These are phyloP conservation scores for Pandemis corylana DNA, from an alignment of 2,888 invertebrate genomes.

Conservation along the genomic window DNA sequence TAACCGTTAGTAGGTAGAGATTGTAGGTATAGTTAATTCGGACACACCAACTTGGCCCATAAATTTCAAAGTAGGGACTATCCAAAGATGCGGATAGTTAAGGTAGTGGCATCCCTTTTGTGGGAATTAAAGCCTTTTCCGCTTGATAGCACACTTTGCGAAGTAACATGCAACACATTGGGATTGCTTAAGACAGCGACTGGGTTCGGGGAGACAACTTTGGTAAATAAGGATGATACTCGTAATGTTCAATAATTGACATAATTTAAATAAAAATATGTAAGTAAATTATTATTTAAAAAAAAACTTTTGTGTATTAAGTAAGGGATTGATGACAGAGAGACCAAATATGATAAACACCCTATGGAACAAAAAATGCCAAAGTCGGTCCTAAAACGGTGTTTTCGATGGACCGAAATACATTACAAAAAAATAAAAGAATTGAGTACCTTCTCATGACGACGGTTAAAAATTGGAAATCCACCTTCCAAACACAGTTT, in stretches of 20 bases:
- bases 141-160: conserved; percentile 20
- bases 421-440: too few species aligned
- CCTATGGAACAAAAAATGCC: too few species aligned
- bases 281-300: too few species aligned
- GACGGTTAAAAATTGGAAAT: too few species aligned
- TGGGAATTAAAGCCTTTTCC: conserved; percentile 25
- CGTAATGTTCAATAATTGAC: not conserved
- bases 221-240: not conserved
- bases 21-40: conserved; percentile 26
- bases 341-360: too few species aligned
- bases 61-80: conserved; percentile 25
- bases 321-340: too few species aligned
- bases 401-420: too few species aligned
- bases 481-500: too few species aligned
- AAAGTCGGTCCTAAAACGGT: too few species aligned
- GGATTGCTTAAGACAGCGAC: not conserved
- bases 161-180: not conserved
- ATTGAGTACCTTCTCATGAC: too few species aligned
- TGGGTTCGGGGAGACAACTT: not conserved
- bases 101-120: conserved; percentile 20
- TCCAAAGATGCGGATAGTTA: conserved; percentile 23
- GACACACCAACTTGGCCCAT: conserved; percentile 19
- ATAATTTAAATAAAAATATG: not conserved
- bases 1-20: conserved; percentile 4
- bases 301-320: too few species aligned